A percentile compares a stretch with the other conserved stretches of the same genome.
Conservation (phyloP, 1,140 invertebrate species). For the Metopolophium dirhodum region DNA sequence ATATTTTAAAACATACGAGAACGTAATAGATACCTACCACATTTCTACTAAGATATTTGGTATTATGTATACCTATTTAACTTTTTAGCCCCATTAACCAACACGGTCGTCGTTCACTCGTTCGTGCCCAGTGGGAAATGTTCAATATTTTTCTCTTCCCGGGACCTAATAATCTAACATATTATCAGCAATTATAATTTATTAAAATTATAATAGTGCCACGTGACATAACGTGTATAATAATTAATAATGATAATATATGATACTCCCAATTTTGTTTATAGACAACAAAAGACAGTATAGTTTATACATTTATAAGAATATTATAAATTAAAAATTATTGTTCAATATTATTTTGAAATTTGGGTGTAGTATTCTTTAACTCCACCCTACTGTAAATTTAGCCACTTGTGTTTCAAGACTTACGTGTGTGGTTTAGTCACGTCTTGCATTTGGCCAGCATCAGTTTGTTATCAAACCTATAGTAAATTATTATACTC, state of each 20-base stretch:
- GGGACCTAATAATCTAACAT: not conserved
- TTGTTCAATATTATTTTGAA: too few relatives aligned
- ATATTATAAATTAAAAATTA: not conserved
- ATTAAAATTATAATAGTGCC: not conserved
- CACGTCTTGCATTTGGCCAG: not conserved
- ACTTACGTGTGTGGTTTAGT: not conserved
- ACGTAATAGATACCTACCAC: not conserved
- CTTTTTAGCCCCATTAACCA: not conserved
- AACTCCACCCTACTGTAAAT: not conserved
- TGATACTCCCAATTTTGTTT: not conserved
- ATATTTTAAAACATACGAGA: not conserved
- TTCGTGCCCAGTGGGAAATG: not conserved
- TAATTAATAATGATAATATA: not conserved
- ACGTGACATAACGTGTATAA: too few relatives aligned
- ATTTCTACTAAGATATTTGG: not conserved
- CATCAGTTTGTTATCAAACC: not conserved
- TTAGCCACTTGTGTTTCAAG: not conserved
- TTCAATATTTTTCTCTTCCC: not conserved
- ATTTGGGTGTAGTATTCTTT: too few relatives aligned
- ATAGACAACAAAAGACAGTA: not conserved
- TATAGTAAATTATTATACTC: not conserved
- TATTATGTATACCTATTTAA: not conserved
- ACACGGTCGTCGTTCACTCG: too few relatives aligned
- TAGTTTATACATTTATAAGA: not conserved
- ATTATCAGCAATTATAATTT: not conserved